Conservation (phyloP, 1,140 invertebrate species). For the Macrobrachium rosenbergii region DNA sequence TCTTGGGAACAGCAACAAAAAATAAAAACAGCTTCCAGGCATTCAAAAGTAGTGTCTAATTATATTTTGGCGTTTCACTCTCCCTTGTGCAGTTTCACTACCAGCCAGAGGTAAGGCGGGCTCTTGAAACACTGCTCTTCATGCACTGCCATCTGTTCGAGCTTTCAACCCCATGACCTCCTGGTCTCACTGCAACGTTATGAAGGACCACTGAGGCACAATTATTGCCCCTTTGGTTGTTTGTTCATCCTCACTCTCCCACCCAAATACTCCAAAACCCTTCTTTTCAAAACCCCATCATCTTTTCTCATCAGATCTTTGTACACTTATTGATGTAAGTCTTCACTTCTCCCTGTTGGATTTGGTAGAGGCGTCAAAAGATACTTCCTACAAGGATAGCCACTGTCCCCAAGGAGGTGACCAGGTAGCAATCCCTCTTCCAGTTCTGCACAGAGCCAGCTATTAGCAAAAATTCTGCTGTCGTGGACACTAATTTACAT, state of each 20-base stretch:
- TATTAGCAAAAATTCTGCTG: constrained; percentile 14
- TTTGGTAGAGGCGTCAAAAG: constrained; percentile 8
- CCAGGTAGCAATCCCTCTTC: constrained; percentile 3
- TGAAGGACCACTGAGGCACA: constrained; percentile 21
- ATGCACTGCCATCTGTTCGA: no score
- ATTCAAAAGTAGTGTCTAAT: no score
- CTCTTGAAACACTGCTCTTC: no score
- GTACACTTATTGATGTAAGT: background rate
- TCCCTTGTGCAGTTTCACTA: no score
- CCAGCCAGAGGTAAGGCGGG: no score
- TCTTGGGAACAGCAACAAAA: no score
- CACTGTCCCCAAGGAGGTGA: background rate
- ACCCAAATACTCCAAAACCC: background rate
- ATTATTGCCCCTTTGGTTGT: background rate
- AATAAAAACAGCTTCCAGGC: no score
- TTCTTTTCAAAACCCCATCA: background rate
- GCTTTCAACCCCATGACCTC: no score
- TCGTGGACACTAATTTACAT: constrained; percentile 22
- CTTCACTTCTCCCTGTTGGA: background rate
- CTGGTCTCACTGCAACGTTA: constrained; percentile 13
- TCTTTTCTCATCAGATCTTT: background rate
- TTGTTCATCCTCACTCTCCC: background rate
- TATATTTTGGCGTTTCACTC: no score
- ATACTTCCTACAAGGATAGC: background rate
- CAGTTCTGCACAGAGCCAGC: background rate